Evolutionary conservation across 2,113 vertebrate genomes (phyloP).

Genomic region (Petrocephalus microphthalmus): DNA sequence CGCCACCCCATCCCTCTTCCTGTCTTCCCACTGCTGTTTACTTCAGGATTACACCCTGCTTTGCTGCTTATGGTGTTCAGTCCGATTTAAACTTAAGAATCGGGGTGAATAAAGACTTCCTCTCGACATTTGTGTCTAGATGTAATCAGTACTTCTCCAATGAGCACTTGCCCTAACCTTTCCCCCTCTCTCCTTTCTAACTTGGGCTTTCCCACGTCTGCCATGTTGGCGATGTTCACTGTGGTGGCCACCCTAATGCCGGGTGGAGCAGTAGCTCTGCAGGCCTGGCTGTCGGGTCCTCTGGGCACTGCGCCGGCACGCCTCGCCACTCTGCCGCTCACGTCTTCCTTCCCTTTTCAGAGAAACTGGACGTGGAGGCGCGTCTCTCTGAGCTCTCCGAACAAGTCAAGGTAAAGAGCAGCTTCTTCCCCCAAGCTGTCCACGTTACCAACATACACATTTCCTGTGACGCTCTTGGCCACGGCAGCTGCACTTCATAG

Average conservation of each 20-base stretch:
- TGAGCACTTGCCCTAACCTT: neutral
- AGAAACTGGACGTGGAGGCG: slow-evolving; percentile 86
- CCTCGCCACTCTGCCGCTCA: neutral
- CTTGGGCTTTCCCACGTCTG: neutral
- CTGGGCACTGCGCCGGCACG: neutral
- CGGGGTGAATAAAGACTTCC: neutral
- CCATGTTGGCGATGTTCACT: neutral
- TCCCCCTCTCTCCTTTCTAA: neutral
- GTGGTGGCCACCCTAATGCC: neutral
- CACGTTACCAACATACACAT: neutral
- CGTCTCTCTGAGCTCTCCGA: slow-evolving; percentile 86
- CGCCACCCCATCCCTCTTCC: slow-evolving; percentile 19
- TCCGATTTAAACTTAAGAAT: neutral
- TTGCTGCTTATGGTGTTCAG: neutral
- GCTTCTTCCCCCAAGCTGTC: neutral
- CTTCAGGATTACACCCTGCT: slow-evolving; percentile 37
- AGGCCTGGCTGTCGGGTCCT: neutral
- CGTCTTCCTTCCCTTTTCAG: slow-evolving; percentile 55
- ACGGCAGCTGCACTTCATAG: no score
- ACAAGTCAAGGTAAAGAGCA: slow-evolving; percentile 91
- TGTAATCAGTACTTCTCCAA: neutral
- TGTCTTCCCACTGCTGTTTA: neutral
- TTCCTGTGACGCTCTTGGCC: neutral
- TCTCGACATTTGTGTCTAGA: neutral
- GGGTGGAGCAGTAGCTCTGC: neutral